These are phyloP conservation scores for Coluber constrictor DNA, from an alignment of 2,797 vertebrate genomes.

Conservation along the genomic window DNA sequence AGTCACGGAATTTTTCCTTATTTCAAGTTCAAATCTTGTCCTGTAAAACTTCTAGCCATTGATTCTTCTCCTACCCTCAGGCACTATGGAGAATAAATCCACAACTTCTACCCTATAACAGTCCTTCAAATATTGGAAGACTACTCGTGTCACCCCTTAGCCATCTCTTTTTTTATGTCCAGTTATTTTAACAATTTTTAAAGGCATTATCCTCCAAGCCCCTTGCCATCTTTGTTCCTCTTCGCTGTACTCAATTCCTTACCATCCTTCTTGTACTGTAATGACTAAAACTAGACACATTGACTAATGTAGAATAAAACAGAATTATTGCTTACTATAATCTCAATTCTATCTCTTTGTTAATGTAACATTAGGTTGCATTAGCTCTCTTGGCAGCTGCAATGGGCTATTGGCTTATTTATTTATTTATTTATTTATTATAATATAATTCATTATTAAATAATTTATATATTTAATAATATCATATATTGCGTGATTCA, in stretches of 20 bases:
- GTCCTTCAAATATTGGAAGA: not conserved
- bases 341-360: not conserved
- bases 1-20: not conserved
- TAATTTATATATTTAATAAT: not conserved
- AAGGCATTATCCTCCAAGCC: not conserved
- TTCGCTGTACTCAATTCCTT: not conserved
- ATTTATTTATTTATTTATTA: not conserved
- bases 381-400: not conserved
- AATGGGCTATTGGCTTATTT: not conserved
- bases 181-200: not conserved
- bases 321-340: not conserved
- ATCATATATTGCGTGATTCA: not conserved
- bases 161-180: not conserved
- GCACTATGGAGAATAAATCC: not conserved
- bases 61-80: not conserved
- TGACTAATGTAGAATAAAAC: not conserved
- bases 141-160: not conserved
- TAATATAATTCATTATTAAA: not conserved
- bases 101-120: not conserved
- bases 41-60: not conserved
- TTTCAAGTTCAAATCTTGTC: not conserved
- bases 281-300: not conserved
- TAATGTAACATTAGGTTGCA: not conserved
- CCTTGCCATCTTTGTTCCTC: not conserved
- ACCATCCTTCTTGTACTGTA: not conserved